Conservation (phyloP, 2,113 vertebrate genomes). For the Coreoperca whiteheadi region DNA sequence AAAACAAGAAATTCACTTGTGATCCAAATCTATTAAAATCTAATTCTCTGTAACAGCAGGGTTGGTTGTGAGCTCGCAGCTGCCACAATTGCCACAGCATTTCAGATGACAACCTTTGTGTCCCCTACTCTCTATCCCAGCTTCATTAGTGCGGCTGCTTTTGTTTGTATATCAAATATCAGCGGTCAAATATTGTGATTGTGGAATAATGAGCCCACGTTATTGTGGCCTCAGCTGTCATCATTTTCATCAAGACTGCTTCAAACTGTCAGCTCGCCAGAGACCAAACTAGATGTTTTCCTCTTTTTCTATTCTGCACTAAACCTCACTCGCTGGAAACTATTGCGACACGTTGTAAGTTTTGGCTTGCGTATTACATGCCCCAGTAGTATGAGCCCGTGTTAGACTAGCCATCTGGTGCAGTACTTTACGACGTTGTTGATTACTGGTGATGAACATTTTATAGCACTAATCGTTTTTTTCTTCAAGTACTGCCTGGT, state of each 20-base stretch:
- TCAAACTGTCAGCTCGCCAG: slow-evolving; percentile 7
- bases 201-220: slow-evolving; percentile 40
- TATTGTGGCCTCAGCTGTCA: slow-evolving; percentile 32
- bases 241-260: slow-evolving; percentile 19
- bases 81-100: slow-evolving; percentile 30
- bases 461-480: neutral
- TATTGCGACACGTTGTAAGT: neutral
- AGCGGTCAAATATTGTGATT: slow-evolving; percentile 44
- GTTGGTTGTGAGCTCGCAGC: slow-evolving; percentile 10
- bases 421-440: neutral
- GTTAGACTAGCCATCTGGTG: neutral
- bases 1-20: slow-evolving; percentile 6
- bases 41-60: slow-evolving; percentile 27
- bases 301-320: neutral
- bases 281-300: slow-evolving; percentile 8
- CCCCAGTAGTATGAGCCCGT: neutral
- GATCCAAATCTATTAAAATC: slow-evolving; percentile 3
- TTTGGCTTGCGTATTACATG: neutral
- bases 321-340: neutral
- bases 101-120: slow-evolving; percentile 7
- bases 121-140: slow-evolving; percentile 3
- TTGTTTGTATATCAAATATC: slow-evolving; percentile 45
- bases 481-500: neutral
- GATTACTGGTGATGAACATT: neutral
- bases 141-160: slow-evolving; percentile 28